These are phyloP conservation scores for Campopleginae sp. DNA, from an alignment of 2,888 invertebrate genomes.

Conservation along the genomic window DNA sequence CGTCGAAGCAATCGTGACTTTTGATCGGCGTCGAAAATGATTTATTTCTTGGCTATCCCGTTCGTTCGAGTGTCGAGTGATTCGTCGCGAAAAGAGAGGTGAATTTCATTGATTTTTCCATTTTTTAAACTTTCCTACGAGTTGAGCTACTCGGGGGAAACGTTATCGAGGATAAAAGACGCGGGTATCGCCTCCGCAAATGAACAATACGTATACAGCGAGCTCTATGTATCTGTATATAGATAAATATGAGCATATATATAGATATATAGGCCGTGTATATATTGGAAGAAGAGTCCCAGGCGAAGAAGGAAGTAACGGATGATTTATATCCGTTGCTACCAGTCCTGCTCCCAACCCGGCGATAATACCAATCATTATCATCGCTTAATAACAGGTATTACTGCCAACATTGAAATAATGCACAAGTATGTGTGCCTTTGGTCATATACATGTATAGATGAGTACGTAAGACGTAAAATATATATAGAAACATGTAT, in stretches of 20 bases:
- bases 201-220: not conserved
- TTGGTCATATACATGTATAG: slow-evolving; percentile 55
- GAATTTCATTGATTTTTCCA: not conserved
- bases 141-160: not conserved
- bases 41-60: slow-evolving; percentile 66
- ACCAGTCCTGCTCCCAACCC: slow-evolving; percentile 84
- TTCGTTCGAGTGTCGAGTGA: not conserved
- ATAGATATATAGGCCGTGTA: slow-evolving; percentile 1
- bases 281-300: slow-evolving; percentile 72
- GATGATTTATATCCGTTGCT: slow-evolving; percentile 84
- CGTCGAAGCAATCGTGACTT: slow-evolving; percentile 74
- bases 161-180: not conserved
- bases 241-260: slow-evolving; percentile 4
- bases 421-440: slow-evolving; percentile 74
- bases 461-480: slow-evolving; percentile 62
- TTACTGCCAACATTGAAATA: slow-evolving; percentile 85
- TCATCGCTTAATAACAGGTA: slow-evolving; percentile 85
- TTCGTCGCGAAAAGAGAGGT: not conserved
- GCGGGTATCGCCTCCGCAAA: not conserved
- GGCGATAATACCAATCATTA: slow-evolving; percentile 85
- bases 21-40: slow-evolving; percentile 75
- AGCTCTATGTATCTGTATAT: not conserved
- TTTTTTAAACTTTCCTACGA: not conserved
- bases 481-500: not conserved
- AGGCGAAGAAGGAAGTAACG: slow-evolving; percentile 83